These are phyloP conservation scores for Neodontobutis hainanensis DNA, from an alignment of 2,113 vertebrate genomes.

Conservation along the genomic window DNA sequence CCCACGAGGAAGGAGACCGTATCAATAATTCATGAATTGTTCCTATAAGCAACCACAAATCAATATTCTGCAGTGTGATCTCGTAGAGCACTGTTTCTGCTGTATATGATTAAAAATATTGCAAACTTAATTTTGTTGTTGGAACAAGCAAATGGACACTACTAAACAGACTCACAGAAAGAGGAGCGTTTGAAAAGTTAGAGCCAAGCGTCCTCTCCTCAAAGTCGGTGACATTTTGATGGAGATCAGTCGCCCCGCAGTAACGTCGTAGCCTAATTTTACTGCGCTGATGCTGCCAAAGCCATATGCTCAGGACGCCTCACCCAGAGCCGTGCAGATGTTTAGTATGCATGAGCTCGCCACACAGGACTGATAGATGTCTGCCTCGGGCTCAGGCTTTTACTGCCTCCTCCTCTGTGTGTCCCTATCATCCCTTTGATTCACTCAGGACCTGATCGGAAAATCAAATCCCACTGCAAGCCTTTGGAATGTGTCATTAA, in stretches of 20 bases:
- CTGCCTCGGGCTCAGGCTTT: slow-evolving; percentile 61
- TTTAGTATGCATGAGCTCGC: slow-evolving; percentile 62
- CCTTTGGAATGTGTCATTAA: slow-evolving; percentile 64
- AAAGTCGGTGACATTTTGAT: slow-evolving; percentile 29
- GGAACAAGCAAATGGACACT: neutral
- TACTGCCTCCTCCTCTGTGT: slow-evolving; percentile 45
- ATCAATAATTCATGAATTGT: slow-evolving; percentile 64
- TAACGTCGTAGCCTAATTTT: slow-evolving; percentile 24
- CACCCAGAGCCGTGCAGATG: slow-evolving; percentile 42
- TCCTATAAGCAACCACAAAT: slow-evolving; percentile 56
- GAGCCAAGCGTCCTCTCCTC: slow-evolving; percentile 10
- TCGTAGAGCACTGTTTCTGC: slow-evolving; percentile 8
- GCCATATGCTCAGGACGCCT: slow-evolving; percentile 56
- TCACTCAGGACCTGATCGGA: slow-evolving; percentile 62
- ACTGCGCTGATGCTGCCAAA: slow-evolving; percentile 32
- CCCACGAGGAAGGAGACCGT: slow-evolving; percentile 28
- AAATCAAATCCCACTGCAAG: slow-evolving; percentile 60
- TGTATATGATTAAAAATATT: slow-evolving; percentile 21
- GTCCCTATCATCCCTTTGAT: slow-evolving; percentile 64
- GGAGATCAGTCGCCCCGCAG: slow-evolving; percentile 22
- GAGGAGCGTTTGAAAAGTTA: neutral
- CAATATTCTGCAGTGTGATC: slow-evolving; percentile 44
- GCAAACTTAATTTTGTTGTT: slow-evolving; percentile 16
- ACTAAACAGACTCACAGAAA: neutral
- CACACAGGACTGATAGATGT: slow-evolving; percentile 51